These are phyloP conservation scores for Chiroxiphia lanceolata DNA, from an alignment of 2,797 vertebrate genomes.

Conservation along the genomic window DNA sequence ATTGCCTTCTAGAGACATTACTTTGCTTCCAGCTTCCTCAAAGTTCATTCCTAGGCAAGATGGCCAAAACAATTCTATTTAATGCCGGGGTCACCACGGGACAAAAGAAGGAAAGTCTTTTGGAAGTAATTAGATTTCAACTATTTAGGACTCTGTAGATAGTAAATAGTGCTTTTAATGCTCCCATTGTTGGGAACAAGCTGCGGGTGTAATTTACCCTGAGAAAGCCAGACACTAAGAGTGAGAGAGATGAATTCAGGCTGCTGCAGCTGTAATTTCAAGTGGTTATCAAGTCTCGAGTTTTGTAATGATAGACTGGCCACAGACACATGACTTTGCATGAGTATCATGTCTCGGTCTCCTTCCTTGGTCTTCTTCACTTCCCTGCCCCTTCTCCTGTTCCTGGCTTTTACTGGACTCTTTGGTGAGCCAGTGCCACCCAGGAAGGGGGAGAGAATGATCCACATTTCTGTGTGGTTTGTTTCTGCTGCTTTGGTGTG, in stretches of 20 bases:
- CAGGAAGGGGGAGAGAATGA: not conserved
- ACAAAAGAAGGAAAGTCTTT: conserved; percentile 65
- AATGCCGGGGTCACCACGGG: conserved; percentile 44
- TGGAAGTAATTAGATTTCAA: conserved; percentile 64
- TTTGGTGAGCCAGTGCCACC: not conserved
- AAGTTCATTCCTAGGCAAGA: conserved; percentile 51
- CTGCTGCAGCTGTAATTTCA: conserved; percentile 39
- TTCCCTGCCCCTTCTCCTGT: not conserved
- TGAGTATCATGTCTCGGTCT: not conserved
- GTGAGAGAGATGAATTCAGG: not conserved
- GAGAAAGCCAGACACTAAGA: not conserved
- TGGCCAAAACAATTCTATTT: conserved; percentile 44
- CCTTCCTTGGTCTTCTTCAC: not conserved
- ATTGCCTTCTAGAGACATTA: conserved; percentile 66
- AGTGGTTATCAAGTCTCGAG: not conserved
- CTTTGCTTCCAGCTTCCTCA: conserved; percentile 58
- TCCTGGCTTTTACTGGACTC: not conserved
- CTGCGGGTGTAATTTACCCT: not conserved
- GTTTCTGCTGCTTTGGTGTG: not conserved
- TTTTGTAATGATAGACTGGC: not conserved
- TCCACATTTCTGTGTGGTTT: not conserved
- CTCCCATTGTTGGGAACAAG: conserved; percentile 49
- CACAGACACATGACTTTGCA: not conserved
- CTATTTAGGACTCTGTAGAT: conserved; percentile 39
- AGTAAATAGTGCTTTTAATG: conserved; percentile 55